Evolutionary conservation across 2,888 invertebrate species (phyloP).

Genomic region (Ceramica pisi): DNA sequence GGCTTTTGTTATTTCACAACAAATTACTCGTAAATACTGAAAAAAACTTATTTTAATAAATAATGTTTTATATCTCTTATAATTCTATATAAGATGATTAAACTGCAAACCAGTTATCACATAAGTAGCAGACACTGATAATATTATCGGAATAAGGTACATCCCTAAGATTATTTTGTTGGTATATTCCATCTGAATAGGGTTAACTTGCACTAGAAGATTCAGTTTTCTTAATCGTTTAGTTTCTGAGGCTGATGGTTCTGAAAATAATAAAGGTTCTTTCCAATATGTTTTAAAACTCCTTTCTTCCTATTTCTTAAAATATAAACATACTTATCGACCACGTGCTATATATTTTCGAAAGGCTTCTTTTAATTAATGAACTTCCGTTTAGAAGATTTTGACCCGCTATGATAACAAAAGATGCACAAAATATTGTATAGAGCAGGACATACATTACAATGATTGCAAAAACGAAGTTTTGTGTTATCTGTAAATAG

Average conservation of each 20-base stretch:
- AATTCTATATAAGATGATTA: conserved; percentile 7
- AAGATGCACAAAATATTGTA: conserved; percentile 22
- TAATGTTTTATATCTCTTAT: too few relatives aligned
- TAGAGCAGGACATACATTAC: conserved; percentile 4
- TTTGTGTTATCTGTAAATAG: conserved; percentile 23
- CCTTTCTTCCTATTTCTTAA: neutral
- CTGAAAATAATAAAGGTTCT: conserved; percentile 14
- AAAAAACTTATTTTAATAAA: neutral
- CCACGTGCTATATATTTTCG: conserved; percentile 20
- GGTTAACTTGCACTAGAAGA: conserved; percentile 24
- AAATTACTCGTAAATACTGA: too few relatives aligned
- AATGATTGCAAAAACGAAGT: neutral
- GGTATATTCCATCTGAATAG: conserved; percentile 22
- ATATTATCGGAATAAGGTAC: conserved; percentile 26
- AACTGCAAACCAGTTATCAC: conserved; percentile 20
- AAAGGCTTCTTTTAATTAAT: conserved; percentile 17
- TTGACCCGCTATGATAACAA: conserved; percentile 31
- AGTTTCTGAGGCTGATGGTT: conserved; percentile 21
- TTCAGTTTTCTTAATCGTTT: conserved; percentile 23
- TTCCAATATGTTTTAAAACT: neutral
- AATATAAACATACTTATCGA: conserved; percentile 41
- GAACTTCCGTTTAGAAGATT: conserved; percentile 28
- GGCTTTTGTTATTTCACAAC: too few relatives aligned
- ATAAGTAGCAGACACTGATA: conserved; percentile 4
- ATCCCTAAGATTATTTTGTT: conserved; percentile 19